phyloP scores from a whole-genome alignment of 2,888 invertebrate genomes.

The Andrena bucephala region DNA sequence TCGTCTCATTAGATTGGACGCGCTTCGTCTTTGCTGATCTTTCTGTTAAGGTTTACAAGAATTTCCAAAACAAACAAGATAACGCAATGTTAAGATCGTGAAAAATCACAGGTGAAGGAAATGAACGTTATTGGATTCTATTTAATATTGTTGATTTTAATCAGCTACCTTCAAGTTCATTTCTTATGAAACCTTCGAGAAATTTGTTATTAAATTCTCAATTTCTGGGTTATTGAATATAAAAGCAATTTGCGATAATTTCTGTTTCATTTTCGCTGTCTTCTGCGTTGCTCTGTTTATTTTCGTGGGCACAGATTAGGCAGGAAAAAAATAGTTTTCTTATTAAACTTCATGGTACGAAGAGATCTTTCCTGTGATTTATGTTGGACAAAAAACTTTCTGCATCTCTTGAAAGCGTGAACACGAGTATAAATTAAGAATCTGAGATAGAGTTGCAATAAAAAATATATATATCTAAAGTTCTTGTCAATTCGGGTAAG shows the following conservation, averaged over 20 bases:
- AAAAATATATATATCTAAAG: too few species aligned
- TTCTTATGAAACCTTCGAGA: not conserved
- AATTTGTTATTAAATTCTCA: not conserved
- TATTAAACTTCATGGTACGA: too few species aligned
- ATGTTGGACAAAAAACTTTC: too few species aligned
- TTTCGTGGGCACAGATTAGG: not conserved
- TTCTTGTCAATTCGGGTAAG: too few species aligned
- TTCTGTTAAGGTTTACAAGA: not conserved
- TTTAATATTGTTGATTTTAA: not conserved
- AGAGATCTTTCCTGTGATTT: too few species aligned
- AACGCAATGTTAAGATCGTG: not conserved
- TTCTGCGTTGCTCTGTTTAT: not conserved
- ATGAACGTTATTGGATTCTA: not conserved
- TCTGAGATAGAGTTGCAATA: too few species aligned
- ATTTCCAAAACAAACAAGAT: not conserved
- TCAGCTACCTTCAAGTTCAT: not conserved
- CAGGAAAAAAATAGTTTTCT: too few species aligned
- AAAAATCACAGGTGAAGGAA: not conserved
- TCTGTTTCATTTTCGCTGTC: not conserved
- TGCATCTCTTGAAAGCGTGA: too few species aligned
- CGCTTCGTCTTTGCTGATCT: not conserved
- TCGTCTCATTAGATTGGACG: slow-evolving; percentile 10
- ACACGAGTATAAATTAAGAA: too few species aligned
- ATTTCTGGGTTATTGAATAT: not conserved
- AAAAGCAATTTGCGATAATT: not conserved